Conservation (phyloP, 2,888 invertebrate genomes). For the Tipula unca region DNA sequence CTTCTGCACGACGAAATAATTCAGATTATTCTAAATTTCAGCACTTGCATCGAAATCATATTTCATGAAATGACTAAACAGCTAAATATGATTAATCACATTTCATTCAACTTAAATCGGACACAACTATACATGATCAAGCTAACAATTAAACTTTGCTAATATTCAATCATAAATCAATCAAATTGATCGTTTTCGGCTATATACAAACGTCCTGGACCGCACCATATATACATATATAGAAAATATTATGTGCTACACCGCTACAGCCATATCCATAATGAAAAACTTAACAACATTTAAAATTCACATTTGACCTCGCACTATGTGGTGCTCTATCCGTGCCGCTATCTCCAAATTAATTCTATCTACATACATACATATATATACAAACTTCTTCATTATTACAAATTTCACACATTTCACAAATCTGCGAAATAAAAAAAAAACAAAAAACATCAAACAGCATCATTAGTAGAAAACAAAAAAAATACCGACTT, state of each 20-base stretch:
- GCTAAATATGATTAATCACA: not conserved
- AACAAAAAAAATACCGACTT: not conserved
- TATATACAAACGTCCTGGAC: not conserved
- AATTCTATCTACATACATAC: no score
- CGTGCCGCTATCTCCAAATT: not conserved
- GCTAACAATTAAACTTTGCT: not conserved
- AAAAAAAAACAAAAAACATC: not conserved
- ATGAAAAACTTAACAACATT: not conserved
- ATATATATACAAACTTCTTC: not conserved
- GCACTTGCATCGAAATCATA: not conserved
- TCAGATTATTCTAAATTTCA: not conserved
- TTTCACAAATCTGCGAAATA: not conserved
- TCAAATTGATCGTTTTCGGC: not conserved
- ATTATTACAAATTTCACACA: slow-evolving; percentile 8
- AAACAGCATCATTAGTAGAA: not conserved
- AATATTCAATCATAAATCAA: not conserved
- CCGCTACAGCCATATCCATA: not conserved
- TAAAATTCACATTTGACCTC: not conserved
- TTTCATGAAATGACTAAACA: not conserved
- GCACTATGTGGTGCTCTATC: not conserved
- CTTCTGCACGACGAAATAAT: no score
- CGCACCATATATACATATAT: not conserved
- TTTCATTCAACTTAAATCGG: not conserved
- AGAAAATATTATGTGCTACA: not conserved
- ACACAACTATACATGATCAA: not conserved